Base-by-base conservation (phyloP, 2,797 vertebrate species). In the Siniperca obscura region DNA sequence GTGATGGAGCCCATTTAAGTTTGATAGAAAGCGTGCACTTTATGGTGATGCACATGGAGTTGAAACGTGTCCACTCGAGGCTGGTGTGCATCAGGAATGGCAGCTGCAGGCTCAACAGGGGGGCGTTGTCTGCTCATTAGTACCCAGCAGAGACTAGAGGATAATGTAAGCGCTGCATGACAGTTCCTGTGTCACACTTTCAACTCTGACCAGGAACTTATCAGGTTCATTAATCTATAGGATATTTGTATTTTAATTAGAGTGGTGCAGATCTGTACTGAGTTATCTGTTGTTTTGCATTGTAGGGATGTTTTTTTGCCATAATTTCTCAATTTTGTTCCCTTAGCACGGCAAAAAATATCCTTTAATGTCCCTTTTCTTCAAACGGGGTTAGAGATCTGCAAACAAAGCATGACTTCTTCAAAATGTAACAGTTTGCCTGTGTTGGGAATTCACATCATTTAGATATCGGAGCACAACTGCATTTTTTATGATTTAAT, bases 41-140 rank as follows among this genome's bases (percentile, higher is more conserved):
- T 13, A 48, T 2, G 38, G 17, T 48, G 65, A 67, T 36, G 59
- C 74, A 68, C 55, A 57, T 48, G 53, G 25, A 78, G 70, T 16
- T 61, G 5, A 73, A 70, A 78, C 11, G 1, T 70, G 70, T 53
- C 57, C 3, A 19, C 21, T 59, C 22, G 25, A 74, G 48, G n/a
- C 25, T 40, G 4, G 57, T 79, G 48, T 16, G 56, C 14, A 48
- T n/a, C 38, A n/a, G 34, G 16, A 72, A 36, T 34, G 83, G 79
- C 90, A 85, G 83, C 84, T 87, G 80, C 69, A 73, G 72, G 56
- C 75, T 85, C 75, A 66, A 62, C 13, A 14, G 69, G 66, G 70
- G 68, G 60, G 44, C 13, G 60, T 70, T 60, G 70, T 70, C 68
- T 77, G 64, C 81, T 93, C 85, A 90, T 92, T 91, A 93, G 80